These are phyloP conservation scores for Syrphus vitripennis DNA, from an alignment of 2,888 invertebrate species.

Conservation along the genomic window DNA sequence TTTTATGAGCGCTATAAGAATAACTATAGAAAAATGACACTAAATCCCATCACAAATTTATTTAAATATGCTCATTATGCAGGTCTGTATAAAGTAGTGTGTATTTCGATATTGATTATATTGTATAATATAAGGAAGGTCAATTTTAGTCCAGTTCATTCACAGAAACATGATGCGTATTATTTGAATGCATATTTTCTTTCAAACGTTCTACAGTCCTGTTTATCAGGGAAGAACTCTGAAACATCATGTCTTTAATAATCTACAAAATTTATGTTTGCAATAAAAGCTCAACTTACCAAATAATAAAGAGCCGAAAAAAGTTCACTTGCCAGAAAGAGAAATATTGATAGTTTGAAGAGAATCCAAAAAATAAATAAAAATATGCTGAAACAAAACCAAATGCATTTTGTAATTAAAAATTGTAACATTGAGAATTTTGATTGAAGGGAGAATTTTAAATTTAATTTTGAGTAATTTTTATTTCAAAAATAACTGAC, in stretches of 20 bases:
- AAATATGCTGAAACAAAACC: neutral
- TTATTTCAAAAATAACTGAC: neutral
- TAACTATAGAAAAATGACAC: too few species aligned
- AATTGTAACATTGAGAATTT: constrained; percentile 14
- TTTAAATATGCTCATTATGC: too few species aligned
- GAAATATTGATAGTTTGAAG: constrained; percentile 14
- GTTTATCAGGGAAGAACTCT: neutral
- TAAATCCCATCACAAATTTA: too few species aligned
- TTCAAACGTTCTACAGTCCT: neutral
- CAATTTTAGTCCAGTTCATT: neutral
- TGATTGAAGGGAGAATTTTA: neutral
- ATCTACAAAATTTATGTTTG: too few species aligned
- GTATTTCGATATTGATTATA: too few species aligned
- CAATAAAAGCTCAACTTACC: neutral
- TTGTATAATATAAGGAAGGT: neutral
- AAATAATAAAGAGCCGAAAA: neutral
- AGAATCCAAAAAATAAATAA: neutral
- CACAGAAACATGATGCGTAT: neutral
- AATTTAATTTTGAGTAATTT: neutral
- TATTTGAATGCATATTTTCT: neutral
- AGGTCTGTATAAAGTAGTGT: too few species aligned
- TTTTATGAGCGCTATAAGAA: too few species aligned
- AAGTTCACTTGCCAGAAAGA: constrained; percentile 16
- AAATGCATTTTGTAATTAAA: neutral
- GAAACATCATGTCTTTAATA: neutral